Conservation (phyloP, 2,113 vertebrate genomes). For the Carassius carassius region DNA sequence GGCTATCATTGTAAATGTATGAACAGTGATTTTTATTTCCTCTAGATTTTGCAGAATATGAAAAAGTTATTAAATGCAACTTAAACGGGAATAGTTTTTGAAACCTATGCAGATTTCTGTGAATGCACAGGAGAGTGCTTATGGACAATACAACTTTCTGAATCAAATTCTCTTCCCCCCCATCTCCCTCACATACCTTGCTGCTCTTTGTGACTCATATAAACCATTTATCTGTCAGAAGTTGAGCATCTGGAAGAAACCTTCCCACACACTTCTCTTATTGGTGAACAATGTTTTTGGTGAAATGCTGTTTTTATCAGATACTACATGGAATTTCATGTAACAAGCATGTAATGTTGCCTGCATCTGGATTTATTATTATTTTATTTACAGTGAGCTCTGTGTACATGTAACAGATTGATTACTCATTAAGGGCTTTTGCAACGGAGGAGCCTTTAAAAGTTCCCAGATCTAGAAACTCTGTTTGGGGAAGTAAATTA, state of each 20-base stretch:
- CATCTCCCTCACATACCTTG: background rate
- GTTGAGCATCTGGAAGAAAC: background rate
- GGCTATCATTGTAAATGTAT: background rate
- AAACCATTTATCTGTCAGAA: slow-evolving; percentile 12
- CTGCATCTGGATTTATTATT: background rate
- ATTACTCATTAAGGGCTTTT: background rate
- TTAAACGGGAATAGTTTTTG: background rate
- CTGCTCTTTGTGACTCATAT: slow-evolving; percentile 6
- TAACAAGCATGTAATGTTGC: background rate
- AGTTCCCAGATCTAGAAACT: too few relatives aligned
- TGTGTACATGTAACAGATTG: background rate
- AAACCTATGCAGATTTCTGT: slow-evolving; percentile 16
- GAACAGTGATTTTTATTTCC: background rate
- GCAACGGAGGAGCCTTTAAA: too few relatives aligned
- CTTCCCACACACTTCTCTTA: background rate
- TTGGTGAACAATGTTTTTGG: background rate
- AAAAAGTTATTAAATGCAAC: too few relatives aligned
- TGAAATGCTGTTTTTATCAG: background rate
- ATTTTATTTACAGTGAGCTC: background rate
- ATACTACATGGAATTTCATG: background rate
- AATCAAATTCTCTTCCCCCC: slow-evolving; percentile 15
- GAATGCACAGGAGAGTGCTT: background rate
- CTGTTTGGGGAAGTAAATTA: too few relatives aligned
- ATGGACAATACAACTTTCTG: slow-evolving; percentile 44
- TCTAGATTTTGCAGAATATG: too few relatives aligned